Percentiles rank a stretch among this genome's conserved stretches.
Evolutionary conservation across 2,113 vertebrate species (phyloP).

Genomic region (Heloderma charlesbogerti): DNA sequence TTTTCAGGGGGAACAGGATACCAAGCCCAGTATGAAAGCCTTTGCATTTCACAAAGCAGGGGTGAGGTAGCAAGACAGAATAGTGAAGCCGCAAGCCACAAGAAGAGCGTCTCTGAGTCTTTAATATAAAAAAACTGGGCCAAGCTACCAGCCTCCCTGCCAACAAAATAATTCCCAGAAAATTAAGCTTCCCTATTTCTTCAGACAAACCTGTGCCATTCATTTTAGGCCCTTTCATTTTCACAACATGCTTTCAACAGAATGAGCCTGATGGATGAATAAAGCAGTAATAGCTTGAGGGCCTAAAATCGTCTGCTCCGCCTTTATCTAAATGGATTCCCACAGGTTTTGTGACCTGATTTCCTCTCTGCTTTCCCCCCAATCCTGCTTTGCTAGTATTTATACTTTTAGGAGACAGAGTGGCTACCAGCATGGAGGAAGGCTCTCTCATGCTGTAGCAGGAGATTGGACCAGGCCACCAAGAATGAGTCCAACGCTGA

Average conservation of each 20-base stretch:
- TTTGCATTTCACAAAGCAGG: not conserved
- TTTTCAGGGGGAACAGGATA: not conserved
- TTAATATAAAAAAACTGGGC: not conserved
- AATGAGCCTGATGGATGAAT: not conserved
- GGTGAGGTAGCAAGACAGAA: not conserved
- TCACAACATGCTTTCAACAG: not conserved
- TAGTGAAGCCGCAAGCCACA: not conserved
- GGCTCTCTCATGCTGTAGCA: not conserved
- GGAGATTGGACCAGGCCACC: not conserved
- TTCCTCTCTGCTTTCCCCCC: not conserved
- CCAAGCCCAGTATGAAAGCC: not conserved
- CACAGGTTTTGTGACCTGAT: not conserved
- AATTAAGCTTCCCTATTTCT: not conserved
- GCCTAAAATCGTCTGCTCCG: not conserved
- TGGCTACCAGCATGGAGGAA: not conserved
- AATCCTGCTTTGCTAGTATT: not conserved
- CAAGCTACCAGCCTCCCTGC: not conserved
- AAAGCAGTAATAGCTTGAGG: not conserved
- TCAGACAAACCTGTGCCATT: not conserved
- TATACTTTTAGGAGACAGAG: not conserved
- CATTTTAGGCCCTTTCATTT: not conserved
- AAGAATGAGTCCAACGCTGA: not conserved
- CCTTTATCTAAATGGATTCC: not conserved
- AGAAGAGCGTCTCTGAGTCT: not conserved
- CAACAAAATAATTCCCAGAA: not conserved